phyloP scores from a whole-genome alignment of 2,888 invertebrate species.

The Brenthis daphne region DNA sequence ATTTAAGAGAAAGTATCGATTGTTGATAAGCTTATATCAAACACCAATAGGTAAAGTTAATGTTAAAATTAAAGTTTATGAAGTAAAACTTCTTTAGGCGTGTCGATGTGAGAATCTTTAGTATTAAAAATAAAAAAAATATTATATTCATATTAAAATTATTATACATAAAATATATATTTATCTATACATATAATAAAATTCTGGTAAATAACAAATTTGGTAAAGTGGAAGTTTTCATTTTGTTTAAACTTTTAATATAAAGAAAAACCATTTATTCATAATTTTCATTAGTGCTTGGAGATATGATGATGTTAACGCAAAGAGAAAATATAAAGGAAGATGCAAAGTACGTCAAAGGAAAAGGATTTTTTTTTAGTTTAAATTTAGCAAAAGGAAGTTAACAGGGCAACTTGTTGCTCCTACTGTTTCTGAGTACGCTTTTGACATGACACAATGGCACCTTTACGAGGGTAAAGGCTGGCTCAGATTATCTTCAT shows the following conservation, averaged over 20 bases:
- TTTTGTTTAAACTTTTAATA: no score
- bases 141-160: no score
- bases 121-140: no score
- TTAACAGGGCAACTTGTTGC: conserved; percentile 15
- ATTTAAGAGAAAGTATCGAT: conserved; percentile 10
- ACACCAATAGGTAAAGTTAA: neutral
- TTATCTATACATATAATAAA: no score
- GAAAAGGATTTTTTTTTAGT: neutral
- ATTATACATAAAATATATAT: no score
- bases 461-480: neutral
- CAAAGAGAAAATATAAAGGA: neutral
- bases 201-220: no score
- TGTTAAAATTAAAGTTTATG: no score
- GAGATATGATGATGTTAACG: neutral
- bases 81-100: no score
- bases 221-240: no score
- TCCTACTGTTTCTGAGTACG: conserved; percentile 3
- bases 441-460: conserved; percentile 12
- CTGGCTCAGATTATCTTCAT: conserved; percentile 5
- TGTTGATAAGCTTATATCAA: conserved; percentile 5
- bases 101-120: no score
- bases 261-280: no score
- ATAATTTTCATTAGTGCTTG: no score
- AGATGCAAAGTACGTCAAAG: neutral
- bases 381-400: neutral